Evolutionary conservation across 2,113 vertebrate genomes (phyloP), one percentile per base, ranked within the genome.

Genomic region (Ceratotherium simum): DNA sequence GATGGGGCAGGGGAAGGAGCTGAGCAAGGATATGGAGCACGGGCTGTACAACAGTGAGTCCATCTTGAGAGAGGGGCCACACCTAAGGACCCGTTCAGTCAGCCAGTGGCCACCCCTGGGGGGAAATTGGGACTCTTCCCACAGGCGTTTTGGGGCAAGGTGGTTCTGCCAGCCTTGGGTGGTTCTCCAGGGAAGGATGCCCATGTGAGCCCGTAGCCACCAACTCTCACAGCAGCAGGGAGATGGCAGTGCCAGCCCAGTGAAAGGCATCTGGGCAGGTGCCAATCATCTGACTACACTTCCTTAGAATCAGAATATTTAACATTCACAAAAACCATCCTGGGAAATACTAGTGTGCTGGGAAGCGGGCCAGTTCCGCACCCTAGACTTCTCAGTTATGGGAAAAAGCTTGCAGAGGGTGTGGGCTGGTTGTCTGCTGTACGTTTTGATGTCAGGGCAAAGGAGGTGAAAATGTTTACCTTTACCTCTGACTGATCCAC

Each of bases 251-350:
- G 18, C 42, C 9, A 36, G 21, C 18, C 60, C 60, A 76, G n/a
- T 21, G 48, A 65, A 56, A 78, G 79, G 27, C n/a, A 33, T 39
- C 21, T 48, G 54, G 18, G 11, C 8, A 20, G 39, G n/a, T 14
- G 21, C 1, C 1, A 0, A 6, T 29, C 9, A 51, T 42, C 5
- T 58, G 27, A 9, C 27, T 8, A 48, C 1, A 46, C 83, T 69
- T 78, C n/a, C 17, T 51, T 27, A 87, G 36, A 81, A 46, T 39
- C 69, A 67, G 78, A 48, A 33, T 27, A 48, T 48, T 64, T 31
- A 36, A 33, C 25, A 64, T 11, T 27, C 29, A 64, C n/a, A 54
- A 25, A 80, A 70, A 8, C 20, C 20, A 42, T 86, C 25, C 7
- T 80, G 60, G 67, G 31, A 70, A 60, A 79, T 21, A 21, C 27